Percentiles rank a stretch among this genome's conserved stretches.
Evolutionary conservation across 2,888 invertebrate genomes (phyloP).

Genomic region (Erpobdella octoculata): DNA sequence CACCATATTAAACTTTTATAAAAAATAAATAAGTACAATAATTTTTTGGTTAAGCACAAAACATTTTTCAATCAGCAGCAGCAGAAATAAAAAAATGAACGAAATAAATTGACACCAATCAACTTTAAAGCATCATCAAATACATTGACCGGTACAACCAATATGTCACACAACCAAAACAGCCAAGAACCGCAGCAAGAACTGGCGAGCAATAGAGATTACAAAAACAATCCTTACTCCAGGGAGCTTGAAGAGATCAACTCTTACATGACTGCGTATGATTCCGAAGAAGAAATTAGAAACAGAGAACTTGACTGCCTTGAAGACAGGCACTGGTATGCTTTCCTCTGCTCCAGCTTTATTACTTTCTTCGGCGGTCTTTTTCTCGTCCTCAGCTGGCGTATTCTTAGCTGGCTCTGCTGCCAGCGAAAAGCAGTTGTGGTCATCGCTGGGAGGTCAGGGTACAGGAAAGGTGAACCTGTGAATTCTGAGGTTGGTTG

Average conservation of each 20-base stretch:
- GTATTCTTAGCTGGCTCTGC: slow-evolving; percentile 83
- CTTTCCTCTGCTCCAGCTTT: slow-evolving; percentile 86
- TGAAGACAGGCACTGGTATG: slow-evolving; percentile 65
- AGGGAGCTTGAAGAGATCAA: not conserved
- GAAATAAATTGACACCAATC: not conserved
- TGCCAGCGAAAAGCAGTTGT: slow-evolving; percentile 55
- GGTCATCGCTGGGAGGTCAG: not conserved
- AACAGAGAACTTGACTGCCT: slow-evolving; percentile 29
- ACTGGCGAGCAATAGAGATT: not conserved
- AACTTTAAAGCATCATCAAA: no score
- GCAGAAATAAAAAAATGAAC: not conserved
- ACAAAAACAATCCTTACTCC: not conserved
- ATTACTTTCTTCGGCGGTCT: slow-evolving; percentile 89
- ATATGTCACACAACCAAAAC: no score
- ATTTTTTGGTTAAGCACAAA: not conserved
- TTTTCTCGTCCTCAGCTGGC: slow-evolving; percentile 84
- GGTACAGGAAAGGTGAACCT: slow-evolving; percentile 19
- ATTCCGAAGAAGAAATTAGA: not conserved
- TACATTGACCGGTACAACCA: no score
- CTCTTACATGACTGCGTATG: not conserved
- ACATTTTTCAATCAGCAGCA: not conserved
- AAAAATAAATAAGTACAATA: not conserved
- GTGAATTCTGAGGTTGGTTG: slow-evolving; percentile 81
- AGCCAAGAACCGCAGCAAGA: no score
- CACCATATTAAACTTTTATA: not conserved